phyloP scores from a whole-genome alignment of 2,888 invertebrate species.

The Scaptodrosophila latifasciaeformis region DNA sequence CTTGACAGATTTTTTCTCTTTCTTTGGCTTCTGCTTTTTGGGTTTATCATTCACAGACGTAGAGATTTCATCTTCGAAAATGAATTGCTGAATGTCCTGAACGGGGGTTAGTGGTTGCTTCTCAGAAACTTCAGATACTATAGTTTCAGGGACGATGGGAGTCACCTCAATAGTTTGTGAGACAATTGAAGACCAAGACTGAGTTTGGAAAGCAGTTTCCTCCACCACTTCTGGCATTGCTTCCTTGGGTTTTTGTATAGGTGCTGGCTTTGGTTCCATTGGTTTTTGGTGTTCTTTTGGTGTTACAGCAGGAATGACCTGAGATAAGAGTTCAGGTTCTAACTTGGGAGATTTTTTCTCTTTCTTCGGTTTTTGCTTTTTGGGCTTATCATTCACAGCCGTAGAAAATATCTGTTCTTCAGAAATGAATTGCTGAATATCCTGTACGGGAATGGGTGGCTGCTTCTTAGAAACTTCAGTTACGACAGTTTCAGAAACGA shows the following conservation, averaged over 20 bases:
- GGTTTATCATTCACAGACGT: slow-evolving; percentile 16
- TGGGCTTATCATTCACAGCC: slow-evolving; percentile 18
- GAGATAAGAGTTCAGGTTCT: background rate
- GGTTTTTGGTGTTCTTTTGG: background rate
- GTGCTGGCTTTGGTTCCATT: background rate
- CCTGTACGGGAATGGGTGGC: too few relatives aligned
- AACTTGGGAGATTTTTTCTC: slow-evolving; percentile 23
- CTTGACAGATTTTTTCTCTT: slow-evolving; percentile 33
- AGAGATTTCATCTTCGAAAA: slow-evolving; percentile 13
- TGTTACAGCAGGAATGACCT: background rate
- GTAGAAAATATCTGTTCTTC: slow-evolving; percentile 23
- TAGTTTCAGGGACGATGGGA: background rate
- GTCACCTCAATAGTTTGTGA: slow-evolving; percentile 30
- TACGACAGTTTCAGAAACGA: background rate
- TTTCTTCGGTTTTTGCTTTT: slow-evolving; percentile 25
- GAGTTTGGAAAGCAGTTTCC: slow-evolving; percentile 2
- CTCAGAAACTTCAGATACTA: background rate
- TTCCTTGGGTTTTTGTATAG: background rate
- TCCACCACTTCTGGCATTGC: background rate
- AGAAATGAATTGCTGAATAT: slow-evolving; percentile 21
- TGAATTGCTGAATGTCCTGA: background rate
- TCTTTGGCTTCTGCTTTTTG: slow-evolving; percentile 21
- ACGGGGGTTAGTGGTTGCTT: too few relatives aligned
- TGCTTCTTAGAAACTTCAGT: background rate
- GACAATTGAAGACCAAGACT: slow-evolving; percentile 39